Evolutionary conservation across 2,888 invertebrate species (phyloP), one percentile per base, ranked within the genome.

Genomic region (Unio pictorum): DNA sequence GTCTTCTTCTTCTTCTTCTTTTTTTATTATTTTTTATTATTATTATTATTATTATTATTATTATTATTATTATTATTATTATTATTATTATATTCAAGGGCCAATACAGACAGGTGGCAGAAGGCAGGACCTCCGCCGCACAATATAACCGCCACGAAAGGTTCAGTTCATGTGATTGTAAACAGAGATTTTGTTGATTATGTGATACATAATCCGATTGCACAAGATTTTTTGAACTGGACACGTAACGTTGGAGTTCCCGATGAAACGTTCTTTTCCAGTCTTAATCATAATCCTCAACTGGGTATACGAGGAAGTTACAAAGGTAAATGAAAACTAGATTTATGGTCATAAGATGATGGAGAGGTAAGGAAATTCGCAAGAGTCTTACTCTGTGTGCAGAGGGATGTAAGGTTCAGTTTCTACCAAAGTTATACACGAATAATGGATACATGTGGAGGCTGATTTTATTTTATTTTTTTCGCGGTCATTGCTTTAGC

Each of bases 181-280:
- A 78, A 76, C 59, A 70, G 87, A 54, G 84, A 71, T 7, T 87
- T 81, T 69, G 84, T 86, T 4, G 81, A 87, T n/a, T 87, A 76
- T 69, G 72, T 81, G 8, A 64, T 87, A 8, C 65, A 79, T 63
- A 79, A 82, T 61, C 26, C 68, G 7, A 73, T 69, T 20, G 80
- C 85, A 8, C 57, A 65, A 30, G 83, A 82, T n/a, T 79, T 88
- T 28, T 66, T 83, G 5, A 75, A 81, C 7, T 88, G 87, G 87
- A 74, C 80, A 65, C 73, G 69, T 11, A 77, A 81, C 18, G 81
- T 81, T 7, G 66, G 76, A 2, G 68, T 81, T 3, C 84, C 87
- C 0, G 88, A 88, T 68, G 88, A 88, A 69, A 81, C 82, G 8
- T 86, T 79, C 69, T 88, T 86, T 71, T 55, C 84, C 0, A 81